phyloP scores from a whole-genome alignment of 2,113 vertebrate genomes.

The Cepphus grylle region DNA sequence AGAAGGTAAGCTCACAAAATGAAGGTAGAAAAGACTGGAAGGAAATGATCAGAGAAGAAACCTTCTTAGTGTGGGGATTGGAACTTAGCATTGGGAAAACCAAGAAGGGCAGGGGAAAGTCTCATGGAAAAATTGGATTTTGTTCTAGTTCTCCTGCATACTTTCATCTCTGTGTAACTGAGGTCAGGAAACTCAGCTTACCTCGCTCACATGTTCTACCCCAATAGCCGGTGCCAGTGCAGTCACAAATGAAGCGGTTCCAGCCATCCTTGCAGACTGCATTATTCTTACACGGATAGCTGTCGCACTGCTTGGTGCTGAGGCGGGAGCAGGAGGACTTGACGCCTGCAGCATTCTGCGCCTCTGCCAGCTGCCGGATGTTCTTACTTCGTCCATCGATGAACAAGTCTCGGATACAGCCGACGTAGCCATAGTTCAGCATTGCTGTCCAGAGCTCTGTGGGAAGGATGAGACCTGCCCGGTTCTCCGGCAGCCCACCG shows the following conservation, averaged over 20 bases:
- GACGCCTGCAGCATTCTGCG: constrained; percentile 88
- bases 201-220: constrained; percentile 91
- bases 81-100: neutral
- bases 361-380: constrained; percentile 90
- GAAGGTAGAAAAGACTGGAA: neutral
- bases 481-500: constrained; percentile 90
- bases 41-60: neutral
- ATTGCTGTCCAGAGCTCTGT: constrained; percentile 98
- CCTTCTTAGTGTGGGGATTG: neutral
- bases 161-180: neutral
- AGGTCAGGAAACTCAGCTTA: constrained; percentile 55
- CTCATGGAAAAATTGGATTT: neutral
- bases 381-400: constrained; percentile 96
- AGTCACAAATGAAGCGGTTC: constrained; percentile 97
- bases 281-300: constrained; percentile 91
- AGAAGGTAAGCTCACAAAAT: neutral
- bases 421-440: constrained; percentile 96
- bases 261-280: constrained; percentile 92
- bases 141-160: neutral
- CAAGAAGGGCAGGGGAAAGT: neutral
- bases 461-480: constrained; percentile 88
- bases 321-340: constrained; percentile 88
- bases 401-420: constrained; percentile 94
- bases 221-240: constrained; percentile 92
- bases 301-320: constrained; percentile 89